Base-by-base conservation (phyloP, 2,888 invertebrate species). In the Fabriciana adippe region DNA sequence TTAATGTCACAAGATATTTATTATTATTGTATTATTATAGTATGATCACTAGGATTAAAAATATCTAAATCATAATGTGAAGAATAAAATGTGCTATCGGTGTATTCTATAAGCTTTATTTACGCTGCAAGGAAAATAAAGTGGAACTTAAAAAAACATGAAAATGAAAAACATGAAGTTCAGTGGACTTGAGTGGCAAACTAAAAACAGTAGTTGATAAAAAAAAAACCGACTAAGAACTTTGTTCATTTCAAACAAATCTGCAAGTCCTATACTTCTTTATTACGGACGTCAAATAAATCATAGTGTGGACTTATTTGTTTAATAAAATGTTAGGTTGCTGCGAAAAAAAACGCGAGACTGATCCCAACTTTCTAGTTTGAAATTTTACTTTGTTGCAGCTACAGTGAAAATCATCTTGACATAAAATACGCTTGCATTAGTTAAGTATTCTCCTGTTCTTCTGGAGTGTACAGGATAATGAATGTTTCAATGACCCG, bases 241-340 rank as follows among this genome's bases (percentile, higher is more conserved):
- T 71, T 71, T 66, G 48, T 66, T 71, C 68, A 68, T 71, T 70
- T 61, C 66, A 54, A 68, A 68, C 68, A 68, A 64, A 66, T 68
- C 66, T 66, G 60, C 47, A 71, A 71, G 66, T 68, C 51, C 16
- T 66, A 68, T 66, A 48, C 53, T 55, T 66, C 64, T 68, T 71
- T 66, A 71, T 66, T 66, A 68, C 60, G 48, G 45, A 47, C 64
- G 71, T 71, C 71, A 60, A 64, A 71, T 71, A 68, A 71, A 71
- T 71, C 71, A 71, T 68, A 55, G 55, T 21, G 50, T 60, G 8
- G 16, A 51, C 50, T 51, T 51, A 16, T 59, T 55, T 59, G 47
- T 26, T 47, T 61, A 50, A 31, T 50, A 59, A 47, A 61, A 50
- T 61, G 61, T 50, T 31, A 50, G 31, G 61, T 31, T 15, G 35